Percentiles rank a stretch among this genome's conserved stretches.
Conservation (phyloP, 2,888 invertebrate species). For the Teinopalpus imperialis region DNA sequence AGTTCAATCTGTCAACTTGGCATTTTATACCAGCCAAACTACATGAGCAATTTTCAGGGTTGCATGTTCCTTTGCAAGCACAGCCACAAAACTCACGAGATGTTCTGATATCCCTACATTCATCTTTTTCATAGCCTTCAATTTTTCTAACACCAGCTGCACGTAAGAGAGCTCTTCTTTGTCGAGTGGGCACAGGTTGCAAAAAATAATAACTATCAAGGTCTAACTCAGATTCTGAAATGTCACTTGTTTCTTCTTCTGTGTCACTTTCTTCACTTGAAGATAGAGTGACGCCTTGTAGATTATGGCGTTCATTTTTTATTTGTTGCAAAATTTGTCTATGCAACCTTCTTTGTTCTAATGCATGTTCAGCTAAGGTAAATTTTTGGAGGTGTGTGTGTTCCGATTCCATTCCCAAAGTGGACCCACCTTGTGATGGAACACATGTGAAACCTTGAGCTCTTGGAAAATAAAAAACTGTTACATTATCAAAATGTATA, state of each 20-base stretch:
- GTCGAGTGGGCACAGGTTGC: slow-evolving; percentile 95
- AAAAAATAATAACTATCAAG: slow-evolving; percentile 94
- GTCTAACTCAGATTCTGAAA: slow-evolving; percentile 92
- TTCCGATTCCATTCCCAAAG: slow-evolving; percentile 94
- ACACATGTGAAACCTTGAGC: slow-evolving; percentile 96
- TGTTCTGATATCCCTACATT: slow-evolving; percentile 94
- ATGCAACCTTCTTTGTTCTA: slow-evolving; percentile 93
- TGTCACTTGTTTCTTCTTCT: slow-evolving; percentile 91
- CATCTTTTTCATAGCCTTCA: slow-evolving; percentile 95
- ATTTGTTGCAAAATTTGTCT: slow-evolving; percentile 89
- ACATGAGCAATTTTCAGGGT: slow-evolving; percentile 97
- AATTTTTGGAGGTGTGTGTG: slow-evolving; percentile 88
- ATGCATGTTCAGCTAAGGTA: slow-evolving; percentile 92
- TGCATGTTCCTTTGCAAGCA: slow-evolving; percentile 95
- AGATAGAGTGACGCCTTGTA: slow-evolving; percentile 81
- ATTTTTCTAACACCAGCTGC: slow-evolving; percentile 97
- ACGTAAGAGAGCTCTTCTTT: slow-evolving; percentile 92
- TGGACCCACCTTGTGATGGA: slow-evolving; percentile 94
- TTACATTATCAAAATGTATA: slow-evolving; percentile 95
- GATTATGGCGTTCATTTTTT: slow-evolving; percentile 85
- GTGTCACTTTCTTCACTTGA: slow-evolving; percentile 93
- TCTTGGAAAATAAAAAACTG: slow-evolving; percentile 97
- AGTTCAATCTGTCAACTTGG: slow-evolving; percentile 97
- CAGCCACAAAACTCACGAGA: slow-evolving; percentile 97
- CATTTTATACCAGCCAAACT: slow-evolving; percentile 97